These are phyloP conservation scores for Ceyx erithaca DNA, from an alignment of 2,797 vertebrate genomes.

Conservation along the genomic window DNA sequence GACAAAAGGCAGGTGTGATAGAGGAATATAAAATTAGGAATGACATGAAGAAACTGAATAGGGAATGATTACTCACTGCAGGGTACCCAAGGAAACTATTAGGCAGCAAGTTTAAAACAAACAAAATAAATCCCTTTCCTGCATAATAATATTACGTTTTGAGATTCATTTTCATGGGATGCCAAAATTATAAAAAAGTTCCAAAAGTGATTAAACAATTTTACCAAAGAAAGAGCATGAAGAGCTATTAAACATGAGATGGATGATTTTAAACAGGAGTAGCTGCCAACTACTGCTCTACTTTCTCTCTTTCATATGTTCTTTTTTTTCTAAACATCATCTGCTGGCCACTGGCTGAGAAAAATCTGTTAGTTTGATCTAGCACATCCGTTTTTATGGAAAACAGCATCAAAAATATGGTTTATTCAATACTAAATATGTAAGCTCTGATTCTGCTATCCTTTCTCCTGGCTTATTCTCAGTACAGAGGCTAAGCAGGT, in stretches of 20 bases:
- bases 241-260: conserved; percentile 4
- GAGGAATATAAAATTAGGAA: conserved; percentile 57
- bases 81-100: conserved; percentile 62
- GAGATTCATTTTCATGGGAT: neutral
- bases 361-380: conserved; percentile 48
- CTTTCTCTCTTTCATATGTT: conserved; percentile 1
- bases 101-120: conserved; percentile 66
- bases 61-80: conserved; percentile 62
- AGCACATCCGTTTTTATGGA: conserved; percentile 46
- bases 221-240: neutral
- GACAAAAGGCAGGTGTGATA: conserved; percentile 24
- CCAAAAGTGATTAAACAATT: neutral
- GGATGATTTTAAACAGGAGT: conserved; percentile 19
- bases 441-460: conserved; percentile 11
- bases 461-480: neutral
- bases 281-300: neutral
- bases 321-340: conserved; percentile 34
- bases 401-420: conserved; percentile 22
- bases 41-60: conserved; percentile 60
- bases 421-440: conserved; percentile 35
- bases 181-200: neutral
- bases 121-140: conserved; percentile 53
- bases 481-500: neutral
- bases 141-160: neutral
- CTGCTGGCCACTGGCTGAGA: conserved; percentile 32